Evolutionary conservation across 2,797 vertebrate species (phyloP).

Genomic region (Pseudochromis fuscus): DNA sequence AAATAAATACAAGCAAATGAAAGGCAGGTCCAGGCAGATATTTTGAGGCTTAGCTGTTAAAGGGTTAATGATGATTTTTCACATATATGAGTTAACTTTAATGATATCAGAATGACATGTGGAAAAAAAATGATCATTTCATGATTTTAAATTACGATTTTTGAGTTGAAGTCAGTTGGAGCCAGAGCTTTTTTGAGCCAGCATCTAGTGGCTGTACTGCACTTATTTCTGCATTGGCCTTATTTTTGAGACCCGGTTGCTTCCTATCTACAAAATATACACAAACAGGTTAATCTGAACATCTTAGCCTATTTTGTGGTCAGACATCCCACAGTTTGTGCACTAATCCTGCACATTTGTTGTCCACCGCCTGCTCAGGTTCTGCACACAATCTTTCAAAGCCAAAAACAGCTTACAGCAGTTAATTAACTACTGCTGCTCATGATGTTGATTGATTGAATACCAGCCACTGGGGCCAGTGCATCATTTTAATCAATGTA

Average conservation of each 20-base stretch:
- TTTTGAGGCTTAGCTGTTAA: too few relatives aligned
- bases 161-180: too few relatives aligned
- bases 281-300: background rate
- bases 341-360: background rate
- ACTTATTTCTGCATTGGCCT: too few relatives aligned
- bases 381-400: slow-evolving; percentile 13
- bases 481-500: background rate
- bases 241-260: too few relatives aligned
- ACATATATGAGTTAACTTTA: too few relatives aligned
- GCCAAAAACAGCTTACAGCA: slow-evolving; percentile 4
- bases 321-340: background rate
- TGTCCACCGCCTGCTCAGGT: slow-evolving; percentile 2
- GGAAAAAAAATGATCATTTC: too few relatives aligned
- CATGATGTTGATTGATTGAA: background rate
- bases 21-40: too few relatives aligned
- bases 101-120: too few relatives aligned
- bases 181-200: too few relatives aligned
- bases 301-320: background rate
- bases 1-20: too few relatives aligned
- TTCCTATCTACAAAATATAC: background rate
- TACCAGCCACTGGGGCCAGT: background rate
- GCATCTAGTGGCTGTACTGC: background rate
- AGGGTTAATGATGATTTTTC: too few relatives aligned
- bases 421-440: background rate
- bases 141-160: too few relatives aligned